Evolutionary conservation across 2,888 invertebrate genomes (phyloP), one percentile per base, ranked within the genome.

Genomic region (Zygothrica quintamaculata): DNA sequence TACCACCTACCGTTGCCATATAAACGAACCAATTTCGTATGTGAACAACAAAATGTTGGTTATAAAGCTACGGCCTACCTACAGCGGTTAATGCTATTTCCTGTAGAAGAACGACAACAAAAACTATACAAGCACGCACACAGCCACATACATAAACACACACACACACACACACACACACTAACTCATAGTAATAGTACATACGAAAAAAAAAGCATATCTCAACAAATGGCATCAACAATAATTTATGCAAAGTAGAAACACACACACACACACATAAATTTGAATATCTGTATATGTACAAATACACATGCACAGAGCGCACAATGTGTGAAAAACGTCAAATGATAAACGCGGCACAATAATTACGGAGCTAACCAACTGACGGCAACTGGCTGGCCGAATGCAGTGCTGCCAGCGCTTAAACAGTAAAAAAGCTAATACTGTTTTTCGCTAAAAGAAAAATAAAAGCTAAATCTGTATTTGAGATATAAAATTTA

Each of bases 271-370:
- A 58, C 1, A 16, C 25, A 52, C 2, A 44, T 42, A 26, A 29
- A 43, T 11, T 53, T 34, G n/a, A n/a, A n/a, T n/a, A n/a, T n/a
- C n/a, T n/a, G n/a, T n/a, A n/a, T n/a, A 53, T 46, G 48, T 42
- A 71, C 31, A 39, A 3, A 13, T 53, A 34, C 26, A 36, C n/a
- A 7, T 48, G 37, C 47, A 31, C 53, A 53, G 33, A 65, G 18
- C 48, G 53, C 67, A 39, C 62, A 65, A 71, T 68, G 77, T 84
- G 80, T 76, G 76, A 79, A 75, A 77, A 68, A 81, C 66, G 72
- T 68, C 69, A 56, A 77, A 62, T 71, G 77, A 79, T 77, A 84
- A 78, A 76, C 64, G 59, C 64, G 71, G 56, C 69, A 64, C 46
- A 58, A 72, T 39, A 57, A 65, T 56, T 66, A 48, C 40, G 22